These are phyloP conservation scores for Habroteleia sp. DNA, from an alignment of 2,888 invertebrate species.

Conservation along the genomic window DNA sequence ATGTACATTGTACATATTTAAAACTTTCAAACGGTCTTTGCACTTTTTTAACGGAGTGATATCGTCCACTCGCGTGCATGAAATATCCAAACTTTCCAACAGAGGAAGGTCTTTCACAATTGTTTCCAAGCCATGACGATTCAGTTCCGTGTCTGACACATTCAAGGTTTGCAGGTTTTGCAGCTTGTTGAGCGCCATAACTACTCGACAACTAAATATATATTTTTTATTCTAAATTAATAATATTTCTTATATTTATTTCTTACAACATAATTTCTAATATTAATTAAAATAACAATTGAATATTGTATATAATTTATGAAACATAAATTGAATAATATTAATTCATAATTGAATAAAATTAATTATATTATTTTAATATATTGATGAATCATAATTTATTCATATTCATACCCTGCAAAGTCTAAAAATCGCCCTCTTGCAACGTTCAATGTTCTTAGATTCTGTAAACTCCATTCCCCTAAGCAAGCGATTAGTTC, in stretches of 20 bases:
- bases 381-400: no score
- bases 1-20: conserved; percentile 84
- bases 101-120: conserved; percentile 85
- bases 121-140: conserved; percentile 85
- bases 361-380: conserved; percentile 12
- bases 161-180: conserved; percentile 84
- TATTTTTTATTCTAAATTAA: no score
- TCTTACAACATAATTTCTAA: no score
- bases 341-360: no score
- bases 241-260: no score
- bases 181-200: conserved; percentile 84
- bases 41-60: conserved; percentile 84
- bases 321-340: no score
- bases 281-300: no score
- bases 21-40: conserved; percentile 83
- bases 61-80: conserved; percentile 84
- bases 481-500: conserved; percentile 85
- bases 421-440: conserved; percentile 84
- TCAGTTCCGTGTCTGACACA: conserved; percentile 87
- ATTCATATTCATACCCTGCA: no score
- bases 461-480: conserved; percentile 85
- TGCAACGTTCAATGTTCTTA: conserved; percentile 84
- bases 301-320: no score
- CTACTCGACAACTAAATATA: conserved; percentile 82
- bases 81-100: conserved; percentile 86